Evolutionary conservation across 2,113 vertebrate genomes (phyloP), one percentile per base, ranked within the genome.

Genomic region (Podarcis cretensis): DNA sequence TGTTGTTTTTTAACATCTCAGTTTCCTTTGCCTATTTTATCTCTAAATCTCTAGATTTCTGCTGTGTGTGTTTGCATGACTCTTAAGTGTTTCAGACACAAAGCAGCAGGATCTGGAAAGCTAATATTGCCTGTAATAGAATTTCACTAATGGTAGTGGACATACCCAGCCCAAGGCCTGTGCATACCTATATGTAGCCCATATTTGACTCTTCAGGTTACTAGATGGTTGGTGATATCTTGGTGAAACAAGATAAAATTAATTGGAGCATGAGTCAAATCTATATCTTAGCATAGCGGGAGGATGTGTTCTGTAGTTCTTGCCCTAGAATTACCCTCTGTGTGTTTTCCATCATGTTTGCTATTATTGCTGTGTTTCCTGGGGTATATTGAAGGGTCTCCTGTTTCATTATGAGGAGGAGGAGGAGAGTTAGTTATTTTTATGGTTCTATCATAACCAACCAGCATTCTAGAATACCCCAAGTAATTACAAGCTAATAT

Each of bases 71-170:
- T 86, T 87, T 20, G 0, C 14, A 12, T 6, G 32, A 54, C 65
- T 40, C 87, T 84, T 77, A 81, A 87, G 74, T 9, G 1, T 76
- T 82, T 87, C 59, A 78, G 87, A 90, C 48, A 69, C 37, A 89
- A 65, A 54, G 12, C 30, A 81, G 66, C 9, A 48, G 81, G 27
- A 30, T 68, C 74, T 75, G 86, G 54, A 57, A 89, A 21, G 27
- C 80, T 82, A 79, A 30, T 5, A 59, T 73, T 13, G 79, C 73
- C 87, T 71, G 75, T 81, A 77, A 48, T 25, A 78, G 30, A 80
- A 40, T 32, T 84, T 12, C 9, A 32, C 25, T 59, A 86, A 76
- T 66, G 37, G 21, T 83, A 76, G 32, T 69, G 59, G 66, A 84
- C 30, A 40, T 81, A 30, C 65, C 74, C 80, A 43, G 81, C 83